phyloP scores from a whole-genome alignment of 1,140 invertebrate genomes.

The Campoletis sonorensis region DNA sequence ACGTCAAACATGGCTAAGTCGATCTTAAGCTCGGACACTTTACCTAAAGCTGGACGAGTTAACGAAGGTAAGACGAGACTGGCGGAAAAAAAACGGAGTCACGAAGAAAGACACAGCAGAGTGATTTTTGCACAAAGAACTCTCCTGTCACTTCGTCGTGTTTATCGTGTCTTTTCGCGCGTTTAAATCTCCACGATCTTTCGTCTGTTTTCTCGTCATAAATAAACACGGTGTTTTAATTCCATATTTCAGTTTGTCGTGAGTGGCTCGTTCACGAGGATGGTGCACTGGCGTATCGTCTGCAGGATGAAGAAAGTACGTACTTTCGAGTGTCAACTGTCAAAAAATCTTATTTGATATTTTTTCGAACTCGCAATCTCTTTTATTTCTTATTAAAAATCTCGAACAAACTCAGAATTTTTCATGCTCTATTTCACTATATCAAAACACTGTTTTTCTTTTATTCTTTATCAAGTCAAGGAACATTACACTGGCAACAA shows the following conservation, averaged over 20 bases:
- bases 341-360: slow-evolving; percentile 3
- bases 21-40: slow-evolving; percentile 69
- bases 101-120: not conserved
- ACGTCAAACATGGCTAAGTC: slow-evolving; percentile 69
- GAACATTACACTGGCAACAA: slow-evolving; percentile 92
- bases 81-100: slow-evolving; percentile 31
- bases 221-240: no score
- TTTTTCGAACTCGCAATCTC: slow-evolving; percentile 6
- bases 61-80: slow-evolving; percentile 70
- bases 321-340: slow-evolving; percentile 50
- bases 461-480: slow-evolving; percentile 78
- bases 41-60: slow-evolving; percentile 74
- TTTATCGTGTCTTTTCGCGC: slow-evolving; percentile 36
- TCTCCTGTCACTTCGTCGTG: slow-evolving; percentile 24
- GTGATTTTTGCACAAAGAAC: not conserved
- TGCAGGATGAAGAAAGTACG: slow-evolving; percentile 95
- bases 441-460: not conserved
- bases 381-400: not conserved
- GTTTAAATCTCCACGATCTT: slow-evolving; percentile 17
- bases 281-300: slow-evolving; percentile 89
- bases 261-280: slow-evolving; percentile 96
- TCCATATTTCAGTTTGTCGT: slow-evolving; percentile 81
- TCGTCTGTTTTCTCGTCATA: not conserved
- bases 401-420: no score
- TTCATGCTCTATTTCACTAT: not conserved